Percentiles rank a stretch among this genome's conserved stretches.
Conservation (phyloP, 1,140 invertebrate genomes). For the Himalopsyche phryganea region DNA sequence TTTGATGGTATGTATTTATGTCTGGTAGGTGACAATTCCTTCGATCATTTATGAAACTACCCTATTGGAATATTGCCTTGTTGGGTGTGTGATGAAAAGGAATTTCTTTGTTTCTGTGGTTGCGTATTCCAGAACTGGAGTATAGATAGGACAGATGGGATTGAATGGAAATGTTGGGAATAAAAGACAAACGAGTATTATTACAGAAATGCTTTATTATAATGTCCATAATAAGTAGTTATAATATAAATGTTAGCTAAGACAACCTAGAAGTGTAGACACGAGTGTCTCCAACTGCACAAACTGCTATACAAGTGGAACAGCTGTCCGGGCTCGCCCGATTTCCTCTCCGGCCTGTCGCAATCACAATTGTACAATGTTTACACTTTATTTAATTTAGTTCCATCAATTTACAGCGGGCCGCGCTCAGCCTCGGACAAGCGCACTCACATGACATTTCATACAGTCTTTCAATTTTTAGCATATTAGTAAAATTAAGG, state of each 20-base stretch:
- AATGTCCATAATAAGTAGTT: conserved; percentile 57
- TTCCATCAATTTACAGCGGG: conserved; percentile 6
- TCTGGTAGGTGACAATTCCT: too few relatives aligned
- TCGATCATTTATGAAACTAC: too few relatives aligned
- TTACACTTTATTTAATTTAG: conserved; percentile 21
- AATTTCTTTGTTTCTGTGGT: too few relatives aligned
- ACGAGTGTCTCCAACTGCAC: conserved; percentile 29
- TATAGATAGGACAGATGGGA: too few relatives aligned
- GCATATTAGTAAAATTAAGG: conserved; percentile 32
- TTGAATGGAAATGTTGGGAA: not conserved
- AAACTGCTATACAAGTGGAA: conserved; percentile 32
- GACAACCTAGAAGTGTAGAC: conserved; percentile 51
- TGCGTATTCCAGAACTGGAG: too few relatives aligned
- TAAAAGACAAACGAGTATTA: conserved; percentile 42
- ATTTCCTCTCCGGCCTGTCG: conserved; percentile 1
- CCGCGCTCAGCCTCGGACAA: conserved; percentile 7
- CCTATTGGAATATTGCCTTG: too few relatives aligned
- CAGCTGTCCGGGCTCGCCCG: conserved; percentile 26
- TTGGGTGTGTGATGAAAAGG: too few relatives aligned
- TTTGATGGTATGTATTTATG: too few relatives aligned
- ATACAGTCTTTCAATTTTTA: conserved; percentile 31
- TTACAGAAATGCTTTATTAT: conserved; percentile 58
- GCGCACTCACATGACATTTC: conserved; percentile 30
- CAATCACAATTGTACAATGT: conserved; percentile 26
- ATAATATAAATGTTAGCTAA: conserved; percentile 56